Evolutionary conservation across 2,797 vertebrate species (phyloP), one percentile per base, ranked within the genome.

Genomic region (Pyrocephalus nanus): DNA sequence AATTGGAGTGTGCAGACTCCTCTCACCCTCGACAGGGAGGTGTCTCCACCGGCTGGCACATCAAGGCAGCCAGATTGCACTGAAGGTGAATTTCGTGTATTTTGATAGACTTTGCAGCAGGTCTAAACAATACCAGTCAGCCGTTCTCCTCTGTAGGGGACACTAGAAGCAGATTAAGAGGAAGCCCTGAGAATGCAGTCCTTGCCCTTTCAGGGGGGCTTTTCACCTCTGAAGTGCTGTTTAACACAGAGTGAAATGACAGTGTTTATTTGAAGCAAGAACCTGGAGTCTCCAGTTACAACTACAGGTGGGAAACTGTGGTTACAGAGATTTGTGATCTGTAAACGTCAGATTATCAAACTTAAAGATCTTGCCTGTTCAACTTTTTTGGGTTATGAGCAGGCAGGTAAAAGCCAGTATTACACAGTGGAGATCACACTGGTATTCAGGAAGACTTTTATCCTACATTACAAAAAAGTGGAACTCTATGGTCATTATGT

Each of bases 341-440:
- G 55, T 55, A 70, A 77, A 86, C 48, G 86, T 40, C 40, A 78
- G 54, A 47, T 84, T 30, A 84, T 36, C 58, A 50, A 66, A 62
- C 10, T 71, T 54, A 27, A 71, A 69, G 60, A 78, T 47, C 26
- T 86, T 13, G 27, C n/a, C 32, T 60, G 34, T 70, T 88, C 23
- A 61, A 45, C 15, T 5, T 57, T 88, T 77, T 25, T 53, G 29
- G 8, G 61, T 81, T 48, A 67, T 0, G 5, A 81, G 12, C 53
- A 74, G 30, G 47, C 34, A 73, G 17, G 58, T 57, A 14, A n/a
- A 67, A 75, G 58, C 62, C 48, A 40, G 5, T 25, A 58, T 18
- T 13, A 79, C 48, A 58, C 0, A 8, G 34, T 0, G 0, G 86
- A 80, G 36, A 64, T 40, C 43, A 71, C 0, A 2, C 21, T 61